These are phyloP conservation scores for Drosophila nannoptera DNA, from an alignment of 1,140 invertebrate species.

Conservation along the genomic window DNA sequence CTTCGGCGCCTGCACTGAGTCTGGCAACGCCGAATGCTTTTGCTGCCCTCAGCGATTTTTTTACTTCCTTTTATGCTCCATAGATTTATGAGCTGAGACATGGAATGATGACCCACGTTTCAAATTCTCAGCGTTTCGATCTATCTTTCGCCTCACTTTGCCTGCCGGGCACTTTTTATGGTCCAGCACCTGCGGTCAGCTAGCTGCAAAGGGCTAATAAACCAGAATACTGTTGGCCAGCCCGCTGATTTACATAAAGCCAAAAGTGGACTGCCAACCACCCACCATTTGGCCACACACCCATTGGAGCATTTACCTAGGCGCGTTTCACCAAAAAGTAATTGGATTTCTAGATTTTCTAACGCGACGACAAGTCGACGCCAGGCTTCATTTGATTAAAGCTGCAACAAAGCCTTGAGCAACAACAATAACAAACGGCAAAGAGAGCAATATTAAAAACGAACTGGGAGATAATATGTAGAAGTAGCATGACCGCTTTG, in stretches of 20 bases:
- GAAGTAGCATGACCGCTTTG: conserved; percentile 52
- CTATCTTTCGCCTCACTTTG: conserved; percentile 43
- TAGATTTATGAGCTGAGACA: conserved; percentile 75
- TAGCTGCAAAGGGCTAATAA: conserved; percentile 62
- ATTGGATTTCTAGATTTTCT: conserved; percentile 54
- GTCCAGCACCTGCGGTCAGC: conserved; percentile 67
- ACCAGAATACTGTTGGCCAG: conserved; percentile 39
- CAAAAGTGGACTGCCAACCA: conserved; percentile 42
- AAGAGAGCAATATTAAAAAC: conserved; percentile 8
- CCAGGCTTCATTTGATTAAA: conserved; percentile 65
- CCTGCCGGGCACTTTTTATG: conserved; percentile 67
- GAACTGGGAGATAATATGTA: conserved; percentile 16
- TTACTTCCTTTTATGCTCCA: conserved; percentile 41
- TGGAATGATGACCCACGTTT: conserved; percentile 67
- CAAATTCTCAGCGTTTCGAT: conserved; percentile 25
- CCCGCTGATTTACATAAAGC: conserved; percentile 68
- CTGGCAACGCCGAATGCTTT: conserved; percentile 27
- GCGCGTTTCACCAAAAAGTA: conserved; percentile 62
- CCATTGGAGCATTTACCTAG: conserved; percentile 41
- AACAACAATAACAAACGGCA: conserved; percentile 41
- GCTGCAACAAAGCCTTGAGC: conserved; percentile 21
- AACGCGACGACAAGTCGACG: conserved; percentile 28
- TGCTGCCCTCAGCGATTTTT: conserved; percentile 64
- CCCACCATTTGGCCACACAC: background rate
- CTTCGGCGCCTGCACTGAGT: background rate